These are phyloP conservation scores for Ophioninae sp. DNA, from an alignment of 2,888 invertebrate species.

Conservation along the genomic window DNA sequence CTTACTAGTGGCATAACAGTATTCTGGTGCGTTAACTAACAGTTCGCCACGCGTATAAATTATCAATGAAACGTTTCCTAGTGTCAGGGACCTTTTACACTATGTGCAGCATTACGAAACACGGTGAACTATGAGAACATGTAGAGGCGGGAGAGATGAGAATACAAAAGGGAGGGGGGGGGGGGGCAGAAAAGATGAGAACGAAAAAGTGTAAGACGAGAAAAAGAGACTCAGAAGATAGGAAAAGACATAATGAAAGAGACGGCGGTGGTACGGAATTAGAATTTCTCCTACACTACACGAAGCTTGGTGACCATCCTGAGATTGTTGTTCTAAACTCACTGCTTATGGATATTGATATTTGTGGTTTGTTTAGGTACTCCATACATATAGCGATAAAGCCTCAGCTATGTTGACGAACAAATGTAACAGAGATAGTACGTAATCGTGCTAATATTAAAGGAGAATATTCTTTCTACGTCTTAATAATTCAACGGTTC, in stretches of 20 bases:
- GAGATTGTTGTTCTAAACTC: constrained; percentile 19
- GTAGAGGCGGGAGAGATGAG: constrained; percentile 3
- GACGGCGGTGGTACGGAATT: constrained; percentile 58
- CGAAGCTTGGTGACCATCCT: constrained; percentile 45
- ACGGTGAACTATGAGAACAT: constrained; percentile 34
- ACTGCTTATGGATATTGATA: constrained; percentile 12
- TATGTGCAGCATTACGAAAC: constrained; percentile 32
- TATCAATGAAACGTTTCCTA: constrained; percentile 64
- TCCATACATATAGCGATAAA: background rate
- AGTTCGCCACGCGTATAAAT: constrained; percentile 66
- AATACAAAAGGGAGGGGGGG: background rate
- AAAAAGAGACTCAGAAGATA: constrained; percentile 1
- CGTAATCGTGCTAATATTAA: background rate
- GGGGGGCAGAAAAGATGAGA: background rate
- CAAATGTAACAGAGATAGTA: background rate
- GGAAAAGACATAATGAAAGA: constrained; percentile 37
- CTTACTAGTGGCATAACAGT: constrained; percentile 50
- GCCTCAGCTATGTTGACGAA: background rate
- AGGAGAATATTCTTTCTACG: background rate
- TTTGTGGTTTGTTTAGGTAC: constrained; percentile 19
- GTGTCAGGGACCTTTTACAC: constrained; percentile 62
- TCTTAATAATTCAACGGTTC: too few relatives aligned
- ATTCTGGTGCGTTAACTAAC: constrained; percentile 56
- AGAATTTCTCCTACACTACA: constrained; percentile 64
- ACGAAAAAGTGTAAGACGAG: background rate